Evolutionary conservation across 2,797 vertebrate genomes (phyloP), one percentile per base, ranked within the genome.

Genomic region (Lacerta viridis): DNA sequence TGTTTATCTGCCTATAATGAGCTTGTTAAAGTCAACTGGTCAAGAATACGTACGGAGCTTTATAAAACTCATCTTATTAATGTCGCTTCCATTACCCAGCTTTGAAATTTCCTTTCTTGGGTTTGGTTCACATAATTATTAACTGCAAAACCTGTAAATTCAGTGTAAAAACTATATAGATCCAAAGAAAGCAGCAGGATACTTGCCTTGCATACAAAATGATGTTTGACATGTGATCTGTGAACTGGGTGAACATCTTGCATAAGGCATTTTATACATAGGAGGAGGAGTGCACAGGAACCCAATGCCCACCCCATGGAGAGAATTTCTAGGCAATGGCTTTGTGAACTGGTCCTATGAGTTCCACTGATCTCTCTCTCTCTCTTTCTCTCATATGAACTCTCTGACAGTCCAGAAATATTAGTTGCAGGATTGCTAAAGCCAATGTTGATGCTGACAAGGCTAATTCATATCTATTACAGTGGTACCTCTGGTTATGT

Each of bases 1-100:
- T 61, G 50, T 36, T 84, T 75, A 59, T 39, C 76, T 39, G 50
- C 61, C 43, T 76, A 46, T 86, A 77, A 77, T 77, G 59, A n/a
- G 25, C 17, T 66, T 78, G 20, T 46, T 86, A 33, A 15, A 61
- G 33, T 75, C 50, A 75, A 50, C 23, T 50, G 27, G 17, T n/a
- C 39, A n/a, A 85, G 74, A 46, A 85, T 78, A 33, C 5, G 46
- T 46, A 29, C 15, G 3, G 27, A 75, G 23, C 27, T 85, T 68
- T 46, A 13, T 78, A 41, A 68, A 46, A 77, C 5, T 5, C 17
- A 25, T 41, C 27, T 39, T 78, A 11, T n/a, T 76, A 59, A 76
- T 76, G 39, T 33, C 61, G n/a, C 29, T 55, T 33, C 46, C 50
- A 82, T 82, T 43, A 17, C 10, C 11, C 25, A 41, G 61, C 80